Percentiles rank a stretch among this genome's conserved stretches.
Evolutionary conservation across 2,113 vertebrate genomes (phyloP).

Genomic region (Dolichallabes microphthalmus): DNA sequence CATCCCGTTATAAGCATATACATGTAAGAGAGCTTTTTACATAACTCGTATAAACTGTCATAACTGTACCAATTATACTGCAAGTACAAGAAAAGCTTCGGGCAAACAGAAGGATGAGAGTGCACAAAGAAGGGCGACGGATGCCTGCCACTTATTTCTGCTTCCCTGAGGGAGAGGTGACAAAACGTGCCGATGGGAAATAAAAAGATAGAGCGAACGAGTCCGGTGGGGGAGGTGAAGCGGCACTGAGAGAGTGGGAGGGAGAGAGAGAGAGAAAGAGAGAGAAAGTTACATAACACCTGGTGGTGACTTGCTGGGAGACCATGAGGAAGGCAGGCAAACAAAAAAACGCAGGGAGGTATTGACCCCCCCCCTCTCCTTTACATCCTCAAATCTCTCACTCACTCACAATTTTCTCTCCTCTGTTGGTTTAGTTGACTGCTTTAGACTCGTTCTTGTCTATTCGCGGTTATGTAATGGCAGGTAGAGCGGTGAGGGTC

Average conservation of each 20-base stretch:
- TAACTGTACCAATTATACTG: constrained; percentile 45
- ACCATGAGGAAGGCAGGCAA: constrained; percentile 41
- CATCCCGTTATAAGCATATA: not conserved
- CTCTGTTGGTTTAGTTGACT: not conserved
- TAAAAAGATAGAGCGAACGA: constrained; percentile 29
- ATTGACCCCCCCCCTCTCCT: constrained; percentile 19
- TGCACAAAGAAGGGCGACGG: constrained; percentile 22
- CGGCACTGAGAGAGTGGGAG: constrained; percentile 24
- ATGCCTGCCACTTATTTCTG: constrained; percentile 38
- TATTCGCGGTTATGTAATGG: constrained; percentile 2
- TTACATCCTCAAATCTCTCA: constrained; percentile 25
- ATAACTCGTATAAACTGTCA: constrained; percentile 35
- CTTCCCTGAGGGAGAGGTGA: constrained; percentile 41
- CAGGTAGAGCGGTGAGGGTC: constrained; percentile 6
- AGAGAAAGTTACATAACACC: constrained; percentile 47
- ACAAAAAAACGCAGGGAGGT: constrained; percentile 19
- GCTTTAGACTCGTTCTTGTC: not conserved
- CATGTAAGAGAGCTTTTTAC: constrained; percentile 39
- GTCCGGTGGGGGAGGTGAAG: constrained; percentile 15
- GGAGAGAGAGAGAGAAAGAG: not conserved
- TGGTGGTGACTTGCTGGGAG: constrained; percentile 44
- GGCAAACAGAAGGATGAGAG: constrained; percentile 30
- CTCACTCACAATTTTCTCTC: constrained; percentile 7
- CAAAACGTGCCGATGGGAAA: constrained; percentile 37
- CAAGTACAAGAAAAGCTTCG: constrained; percentile 37